Evolutionary conservation across 2,113 vertebrate genomes (phyloP).

Genomic region (Machaerirhynchus nigripectus): DNA sequence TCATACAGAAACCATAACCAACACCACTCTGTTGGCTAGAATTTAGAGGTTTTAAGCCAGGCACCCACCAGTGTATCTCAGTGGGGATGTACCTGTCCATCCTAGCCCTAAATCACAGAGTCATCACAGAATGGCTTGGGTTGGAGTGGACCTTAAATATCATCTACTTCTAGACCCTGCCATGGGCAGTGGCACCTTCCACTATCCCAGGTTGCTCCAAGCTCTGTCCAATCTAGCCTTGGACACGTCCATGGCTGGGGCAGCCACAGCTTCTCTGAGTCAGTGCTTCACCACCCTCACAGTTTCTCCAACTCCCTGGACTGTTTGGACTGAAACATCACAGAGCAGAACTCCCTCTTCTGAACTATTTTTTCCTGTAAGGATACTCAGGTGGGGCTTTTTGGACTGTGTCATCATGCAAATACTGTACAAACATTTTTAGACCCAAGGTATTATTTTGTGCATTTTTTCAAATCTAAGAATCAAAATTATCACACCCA

Average conservation of each 20-base stretch:
- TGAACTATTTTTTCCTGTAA: not conserved
- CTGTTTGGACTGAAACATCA: not conserved
- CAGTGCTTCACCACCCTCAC: not conserved
- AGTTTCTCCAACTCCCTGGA: not conserved
- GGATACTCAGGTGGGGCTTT: not conserved
- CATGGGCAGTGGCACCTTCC: not conserved
- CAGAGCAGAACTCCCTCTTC: not conserved
- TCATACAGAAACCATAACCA: not conserved
- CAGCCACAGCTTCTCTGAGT: not conserved
- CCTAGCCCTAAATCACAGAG: not conserved
- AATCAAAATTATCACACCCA: not conserved
- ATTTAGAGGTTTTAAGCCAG: not conserved
- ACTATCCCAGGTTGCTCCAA: not conserved
- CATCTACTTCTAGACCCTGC: not conserved
- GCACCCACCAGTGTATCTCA: accelerated
- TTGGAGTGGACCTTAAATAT: not conserved
- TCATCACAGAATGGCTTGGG: not conserved
- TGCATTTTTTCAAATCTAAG: not conserved
- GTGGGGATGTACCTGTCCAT: not conserved
- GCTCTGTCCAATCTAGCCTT: accelerated
- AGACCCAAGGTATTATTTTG: not conserved
- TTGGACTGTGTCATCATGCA: not conserved
- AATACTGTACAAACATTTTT: not conserved
- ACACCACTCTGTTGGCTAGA: not conserved
- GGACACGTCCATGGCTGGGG: too few species aligned